A percentile compares a stretch with the other conserved stretches of the same genome.
These are phyloP conservation scores for Reticulitermes lucifugus DNA, from an alignment of 2,888 invertebrate species.

Conservation along the genomic window DNA sequence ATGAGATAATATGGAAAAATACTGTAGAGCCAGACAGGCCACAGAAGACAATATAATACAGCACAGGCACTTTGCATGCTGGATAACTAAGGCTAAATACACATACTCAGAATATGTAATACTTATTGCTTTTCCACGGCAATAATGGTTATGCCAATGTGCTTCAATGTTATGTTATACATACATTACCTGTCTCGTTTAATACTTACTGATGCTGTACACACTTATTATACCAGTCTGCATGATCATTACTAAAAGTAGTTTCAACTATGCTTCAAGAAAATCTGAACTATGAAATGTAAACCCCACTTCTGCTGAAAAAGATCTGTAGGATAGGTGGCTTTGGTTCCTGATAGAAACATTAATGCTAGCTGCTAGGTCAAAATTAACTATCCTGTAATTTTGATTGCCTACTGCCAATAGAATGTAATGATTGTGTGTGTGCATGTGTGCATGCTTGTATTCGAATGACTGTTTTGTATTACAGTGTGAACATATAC, in stretches of 20 bases:
- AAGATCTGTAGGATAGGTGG: neutral
- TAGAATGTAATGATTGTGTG: conserved; percentile 17
- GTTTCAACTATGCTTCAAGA: neutral
- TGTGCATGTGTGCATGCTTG: conserved; percentile 7
- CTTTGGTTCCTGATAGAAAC: neutral
- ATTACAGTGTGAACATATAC: conserved; percentile 31
- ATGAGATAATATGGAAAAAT: too few relatives aligned
- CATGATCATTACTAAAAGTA: neutral
- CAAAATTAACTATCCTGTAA: neutral
- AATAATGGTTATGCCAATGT: too few relatives aligned
- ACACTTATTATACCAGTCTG: neutral
- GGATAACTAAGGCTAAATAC: too few relatives aligned
- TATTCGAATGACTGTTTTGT: conserved; percentile 8
- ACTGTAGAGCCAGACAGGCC: too few relatives aligned
- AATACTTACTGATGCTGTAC: neutral
- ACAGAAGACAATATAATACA: too few relatives aligned
- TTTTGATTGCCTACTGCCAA: conserved; percentile 35
- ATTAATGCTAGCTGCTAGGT: neutral
- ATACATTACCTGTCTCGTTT: neutral
- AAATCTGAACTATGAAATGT: neutral
- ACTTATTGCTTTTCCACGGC: too few relatives aligned
- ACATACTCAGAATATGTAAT: too few relatives aligned
- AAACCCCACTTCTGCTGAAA: neutral
- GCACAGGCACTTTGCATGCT: too few relatives aligned
- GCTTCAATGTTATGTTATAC: too few relatives aligned